Conservation (phyloP, 2,113 vertebrate species). For the Phyllostomus hastatus region DNA sequence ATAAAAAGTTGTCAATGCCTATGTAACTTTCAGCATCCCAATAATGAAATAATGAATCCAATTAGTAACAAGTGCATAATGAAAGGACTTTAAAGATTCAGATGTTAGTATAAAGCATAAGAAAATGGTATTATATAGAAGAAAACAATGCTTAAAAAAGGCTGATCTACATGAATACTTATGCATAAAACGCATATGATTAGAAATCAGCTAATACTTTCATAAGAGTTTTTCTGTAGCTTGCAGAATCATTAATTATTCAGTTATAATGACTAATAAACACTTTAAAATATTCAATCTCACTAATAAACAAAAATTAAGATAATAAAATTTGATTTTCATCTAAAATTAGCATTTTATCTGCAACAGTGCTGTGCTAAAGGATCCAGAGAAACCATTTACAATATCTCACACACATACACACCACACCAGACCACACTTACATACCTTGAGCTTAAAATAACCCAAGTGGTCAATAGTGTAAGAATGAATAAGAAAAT, state of each 20-base stretch:
- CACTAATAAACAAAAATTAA: constrained; percentile 50
- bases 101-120: not conserved
- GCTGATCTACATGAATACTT: not conserved
- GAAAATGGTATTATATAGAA: not conserved
- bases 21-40: not conserved
- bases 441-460: not conserved
- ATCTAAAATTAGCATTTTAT: constrained; percentile 19
- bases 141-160: not conserved
- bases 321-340: constrained; percentile 32
- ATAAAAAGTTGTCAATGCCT: not conserved
- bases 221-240: not conserved
- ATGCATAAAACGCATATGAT: not conserved
- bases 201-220: constrained; percentile 22
- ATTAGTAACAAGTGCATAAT: not conserved
- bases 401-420: not conserved
- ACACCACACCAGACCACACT: not conserved
- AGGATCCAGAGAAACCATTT: not conserved
- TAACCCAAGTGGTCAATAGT: not conserved
- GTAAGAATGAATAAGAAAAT: not conserved
- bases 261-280: not conserved
- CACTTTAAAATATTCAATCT: constrained; percentile 27
- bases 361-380: not conserved
- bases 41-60: not conserved
- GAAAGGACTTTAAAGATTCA: constrained; percentile 9
- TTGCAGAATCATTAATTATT: constrained; percentile 42